Evolutionary conservation across 2,113 vertebrate species (phyloP).

Genomic region (Numida meleagris): DNA sequence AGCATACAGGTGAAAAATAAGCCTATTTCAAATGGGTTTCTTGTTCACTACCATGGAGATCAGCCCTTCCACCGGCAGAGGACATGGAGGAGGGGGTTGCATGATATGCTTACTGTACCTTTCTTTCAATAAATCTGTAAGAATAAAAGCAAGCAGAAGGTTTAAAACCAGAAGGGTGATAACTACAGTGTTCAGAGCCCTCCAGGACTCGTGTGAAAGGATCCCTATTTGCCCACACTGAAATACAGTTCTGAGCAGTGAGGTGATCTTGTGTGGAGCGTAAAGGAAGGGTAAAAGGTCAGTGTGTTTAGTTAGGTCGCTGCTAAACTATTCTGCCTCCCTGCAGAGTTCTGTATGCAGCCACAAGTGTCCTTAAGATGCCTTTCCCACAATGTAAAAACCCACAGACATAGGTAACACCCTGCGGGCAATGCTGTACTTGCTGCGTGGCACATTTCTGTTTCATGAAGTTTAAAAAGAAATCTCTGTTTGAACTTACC

Average conservation of each 20-base stretch:
- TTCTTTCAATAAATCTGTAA: neutral
- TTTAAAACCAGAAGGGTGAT: neutral
- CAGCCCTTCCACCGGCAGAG: neutral
- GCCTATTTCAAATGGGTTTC: neutral
- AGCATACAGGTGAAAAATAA: neutral
- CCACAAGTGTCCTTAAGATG: neutral
- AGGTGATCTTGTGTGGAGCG: neutral
- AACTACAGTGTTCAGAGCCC: neutral
- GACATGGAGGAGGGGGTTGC: neutral
- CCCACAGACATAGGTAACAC: neutral
- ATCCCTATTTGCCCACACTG: neutral
- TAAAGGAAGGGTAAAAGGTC: neutral
- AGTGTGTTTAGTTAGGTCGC: neutral
- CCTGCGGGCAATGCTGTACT: neutral
- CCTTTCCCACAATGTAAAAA: neutral
- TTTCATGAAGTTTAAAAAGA: neutral
- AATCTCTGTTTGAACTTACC: neutral
- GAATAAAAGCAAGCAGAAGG: neutral
- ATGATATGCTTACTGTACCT: no score
- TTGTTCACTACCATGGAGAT: neutral
- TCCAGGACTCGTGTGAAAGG: neutral
- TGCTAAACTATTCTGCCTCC: neutral
- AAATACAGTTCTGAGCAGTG: neutral
- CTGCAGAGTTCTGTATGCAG: neutral
- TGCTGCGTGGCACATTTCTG: neutral